A percentile compares a stretch with the other conserved stretches of the same genome.
phyloP scores from a whole-genome alignment of 2,113 vertebrate species.

The Halichoeres trimaculatus region DNA sequence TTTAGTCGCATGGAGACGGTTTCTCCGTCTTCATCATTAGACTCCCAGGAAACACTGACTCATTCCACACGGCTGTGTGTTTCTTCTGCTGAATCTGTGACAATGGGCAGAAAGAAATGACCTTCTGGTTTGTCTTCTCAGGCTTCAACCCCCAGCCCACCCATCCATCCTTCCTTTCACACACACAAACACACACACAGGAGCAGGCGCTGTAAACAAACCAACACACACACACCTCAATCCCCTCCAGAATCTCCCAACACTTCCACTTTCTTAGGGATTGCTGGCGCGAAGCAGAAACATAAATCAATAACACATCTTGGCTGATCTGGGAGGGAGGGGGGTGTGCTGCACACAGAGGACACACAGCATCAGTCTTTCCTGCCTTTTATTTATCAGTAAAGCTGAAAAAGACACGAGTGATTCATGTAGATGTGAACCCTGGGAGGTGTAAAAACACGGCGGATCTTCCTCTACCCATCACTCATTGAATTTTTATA shows the following conservation, averaged over 20 bases:
- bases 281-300: slow-evolving; percentile 47
- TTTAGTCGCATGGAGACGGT: background rate
- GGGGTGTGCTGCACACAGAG: slow-evolving; percentile 38
- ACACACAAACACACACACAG: background rate
- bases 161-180: slow-evolving; percentile 6
- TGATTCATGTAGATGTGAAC: slow-evolving; percentile 28
- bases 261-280: slow-evolving; percentile 55
- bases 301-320: slow-evolving; percentile 65
- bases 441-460: background rate
- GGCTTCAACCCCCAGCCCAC: slow-evolving; percentile 10
- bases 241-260: slow-evolving; percentile 37
- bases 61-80: background rate
- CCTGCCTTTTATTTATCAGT: slow-evolving; percentile 45
- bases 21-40: slow-evolving; percentile 18
- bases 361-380: slow-evolving; percentile 22
- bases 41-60: slow-evolving; percentile 19
- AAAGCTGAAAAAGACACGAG: slow-evolving; percentile 38
- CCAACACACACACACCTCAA: slow-evolving; percentile 17
- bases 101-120: background rate
- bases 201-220: slow-evolving; percentile 10
- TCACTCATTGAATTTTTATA: background rate
- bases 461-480: background rate
- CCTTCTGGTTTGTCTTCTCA: background rate
- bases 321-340: slow-evolving; percentile 29
- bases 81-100: no score